Conservation (phyloP, 1,140 invertebrate genomes). For the Drosophila novamexicana region DNA sequence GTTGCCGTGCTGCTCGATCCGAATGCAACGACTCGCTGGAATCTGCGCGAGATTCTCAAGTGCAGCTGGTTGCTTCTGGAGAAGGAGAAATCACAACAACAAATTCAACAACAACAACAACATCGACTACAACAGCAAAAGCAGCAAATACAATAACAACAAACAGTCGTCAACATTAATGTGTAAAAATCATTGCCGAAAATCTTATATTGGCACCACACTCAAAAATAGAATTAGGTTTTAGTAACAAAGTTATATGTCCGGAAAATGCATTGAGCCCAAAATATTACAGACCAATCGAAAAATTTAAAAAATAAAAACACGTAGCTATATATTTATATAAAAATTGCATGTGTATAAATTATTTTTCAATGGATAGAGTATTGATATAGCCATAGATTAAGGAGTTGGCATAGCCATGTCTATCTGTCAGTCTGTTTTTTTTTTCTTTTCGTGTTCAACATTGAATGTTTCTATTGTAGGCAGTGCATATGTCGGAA, state of each 20-base stretch:
- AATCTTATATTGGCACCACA: too few relatives aligned
- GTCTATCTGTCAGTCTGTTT: too few relatives aligned
- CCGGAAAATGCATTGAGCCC: background rate
- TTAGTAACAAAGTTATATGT: background rate
- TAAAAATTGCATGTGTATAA: too few relatives aligned
- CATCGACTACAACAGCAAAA: background rate
- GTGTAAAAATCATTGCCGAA: background rate
- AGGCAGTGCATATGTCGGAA: too few relatives aligned
- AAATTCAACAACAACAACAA: background rate
- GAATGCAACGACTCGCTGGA: constrained; percentile 89
- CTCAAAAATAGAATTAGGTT: too few relatives aligned
- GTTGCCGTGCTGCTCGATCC: constrained; percentile 91
- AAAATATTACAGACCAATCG: background rate
- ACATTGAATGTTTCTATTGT: too few relatives aligned
- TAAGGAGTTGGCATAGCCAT: too few relatives aligned
- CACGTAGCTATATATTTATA: too few relatives aligned
- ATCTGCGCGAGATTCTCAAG: constrained; percentile 88
- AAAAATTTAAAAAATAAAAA: too few relatives aligned
- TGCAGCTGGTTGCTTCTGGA: constrained; percentile 88
- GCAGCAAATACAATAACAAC: background rate
- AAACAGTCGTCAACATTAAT: background rate
- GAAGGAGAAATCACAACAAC: background rate
- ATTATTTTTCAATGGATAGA: too few relatives aligned
- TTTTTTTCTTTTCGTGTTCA: too few relatives aligned
- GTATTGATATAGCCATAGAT: too few relatives aligned